Evolutionary conservation across 2,797 vertebrate species (phyloP).

Genomic region (Cynodonichthys magdalenae): DNA sequence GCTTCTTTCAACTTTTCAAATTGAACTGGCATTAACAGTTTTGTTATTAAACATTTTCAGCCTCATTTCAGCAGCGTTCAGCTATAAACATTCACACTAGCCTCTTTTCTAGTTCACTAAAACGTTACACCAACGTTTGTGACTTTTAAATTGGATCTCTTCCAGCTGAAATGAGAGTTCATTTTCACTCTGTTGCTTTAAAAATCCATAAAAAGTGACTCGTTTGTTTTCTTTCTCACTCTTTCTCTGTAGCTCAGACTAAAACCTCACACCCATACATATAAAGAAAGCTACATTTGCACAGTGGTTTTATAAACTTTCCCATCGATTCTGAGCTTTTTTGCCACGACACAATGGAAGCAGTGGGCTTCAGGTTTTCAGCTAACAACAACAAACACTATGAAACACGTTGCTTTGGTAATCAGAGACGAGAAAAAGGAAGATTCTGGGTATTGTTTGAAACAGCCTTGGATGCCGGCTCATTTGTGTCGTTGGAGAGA

Average conservation of each 20-base stretch:
- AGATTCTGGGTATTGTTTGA: conserved; percentile 24
- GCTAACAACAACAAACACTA: conserved; percentile 10
- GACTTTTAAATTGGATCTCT: conserved; percentile 19
- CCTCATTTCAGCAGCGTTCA: too few species aligned
- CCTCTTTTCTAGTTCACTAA: too few species aligned
- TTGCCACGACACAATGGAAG: not conserved
- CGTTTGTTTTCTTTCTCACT: too few species aligned
- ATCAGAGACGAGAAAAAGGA: conserved; percentile 25
- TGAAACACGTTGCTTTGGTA: conserved; percentile 20
- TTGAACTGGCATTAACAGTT: too few species aligned
- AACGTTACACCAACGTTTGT: not conserved
- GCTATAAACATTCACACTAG: too few species aligned
- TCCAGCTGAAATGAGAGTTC: conserved; percentile 20
- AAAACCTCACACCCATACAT: not conserved
- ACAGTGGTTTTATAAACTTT: conserved; percentile 8
- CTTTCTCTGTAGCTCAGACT: too few species aligned
- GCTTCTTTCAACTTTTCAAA: too few species aligned
- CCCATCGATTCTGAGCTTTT: not conserved
- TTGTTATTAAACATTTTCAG: too few species aligned
- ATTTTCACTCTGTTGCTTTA: conserved; percentile 21
- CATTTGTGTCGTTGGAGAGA: conserved; percentile 22
- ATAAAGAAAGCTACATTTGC: conserved; percentile 8
- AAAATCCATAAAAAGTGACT: conserved; percentile 14
- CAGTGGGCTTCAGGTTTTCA: not conserved
- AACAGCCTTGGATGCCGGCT: conserved; percentile 5